Base-by-base conservation (phyloP, 2,888 invertebrate species). In the Agrotis segetum region DNA sequence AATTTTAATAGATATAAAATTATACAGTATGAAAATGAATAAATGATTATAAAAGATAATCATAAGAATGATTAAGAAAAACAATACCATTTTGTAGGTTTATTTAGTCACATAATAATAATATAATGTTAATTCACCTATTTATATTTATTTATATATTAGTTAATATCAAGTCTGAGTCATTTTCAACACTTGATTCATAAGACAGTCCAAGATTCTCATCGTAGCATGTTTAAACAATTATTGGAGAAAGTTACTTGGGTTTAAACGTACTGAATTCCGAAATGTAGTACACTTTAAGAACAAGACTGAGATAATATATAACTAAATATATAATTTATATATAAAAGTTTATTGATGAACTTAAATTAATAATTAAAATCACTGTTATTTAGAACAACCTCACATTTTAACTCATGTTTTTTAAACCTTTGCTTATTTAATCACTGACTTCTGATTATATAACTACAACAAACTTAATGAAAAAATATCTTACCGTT, bases 401-500 rank as follows among this genome's bases (percentile, higher is more conserved):
- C 14, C 7, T 34, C 5, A 49, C 16, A 7, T 49, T 16, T 7
- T 4, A 34, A 24, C 16, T 40, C 11, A n/a, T 46, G 2, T 24
- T 58, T 34, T 4, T 5, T 7, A 24, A 53, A 17, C 21, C 7
- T 17, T 1, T 52, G 1, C 44, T 19, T 19, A n/a, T 16, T 24
- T 40, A 34, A 24, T 14, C 19, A 40, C 14, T 52, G 11, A 29
- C 13, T 13, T 7, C 9, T 13, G 40, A 3, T 44, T 9, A n/a
- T 7, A 55, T 2, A 19, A 49, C 21, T 40, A 44, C 6, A 34
- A 17, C 17, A 19, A 17, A n/a, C 11, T 17, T 1, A n/a, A 14
- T 13, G 14, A 0, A 4, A 52, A 52, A 58, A 61, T 47, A 40
- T 55, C 77, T 74, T 69, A 78, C 77, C 77, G 50, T 1, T 47